A percentile compares a stretch with the other conserved stretches of the same genome.
Conservation (phyloP, 1,140 invertebrate genomes). For the Euwallacea similis region DNA sequence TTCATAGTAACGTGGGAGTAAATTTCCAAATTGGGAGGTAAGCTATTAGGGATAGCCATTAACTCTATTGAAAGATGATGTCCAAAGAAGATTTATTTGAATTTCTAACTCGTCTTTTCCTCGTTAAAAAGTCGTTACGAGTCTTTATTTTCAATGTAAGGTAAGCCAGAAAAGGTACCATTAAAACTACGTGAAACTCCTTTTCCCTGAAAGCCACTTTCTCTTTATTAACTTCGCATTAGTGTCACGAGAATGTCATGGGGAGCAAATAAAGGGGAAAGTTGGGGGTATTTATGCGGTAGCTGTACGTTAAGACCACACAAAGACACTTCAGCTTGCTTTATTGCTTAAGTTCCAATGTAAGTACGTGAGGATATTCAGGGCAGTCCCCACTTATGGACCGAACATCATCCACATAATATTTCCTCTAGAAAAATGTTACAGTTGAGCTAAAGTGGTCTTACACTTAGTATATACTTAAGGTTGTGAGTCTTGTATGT, state of each 20-base stretch:
- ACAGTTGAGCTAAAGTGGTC: too few species aligned
- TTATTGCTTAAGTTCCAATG: not conserved
- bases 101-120: too few species aligned
- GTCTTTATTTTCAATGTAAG: constrained; percentile 1
- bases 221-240: constrained; percentile 12
- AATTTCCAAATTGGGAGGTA: too few species aligned
- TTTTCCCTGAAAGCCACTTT: constrained; percentile 2
- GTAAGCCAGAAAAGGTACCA: not conserved
- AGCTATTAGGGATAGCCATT: too few species aligned
- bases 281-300: not conserved
- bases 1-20: too few species aligned
- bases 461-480: too few species aligned
- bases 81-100: too few species aligned
- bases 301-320: constrained; percentile 5
- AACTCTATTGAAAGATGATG: not conserved
- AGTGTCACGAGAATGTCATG: constrained; percentile 7
- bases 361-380: not conserved
- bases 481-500: too few species aligned
- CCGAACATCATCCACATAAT: too few species aligned
- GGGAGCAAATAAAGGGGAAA: constrained; percentile 4
- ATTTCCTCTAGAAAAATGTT: too few species aligned
- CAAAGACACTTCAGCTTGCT: not conserved
- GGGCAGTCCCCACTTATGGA: too few species aligned
- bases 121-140: constrained; percentile 12
- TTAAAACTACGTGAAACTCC: not conserved